These are phyloP conservation scores for Cyprinodon variegatus DNA, from an alignment of 2,113 vertebrate genomes.

Conservation along the genomic window DNA sequence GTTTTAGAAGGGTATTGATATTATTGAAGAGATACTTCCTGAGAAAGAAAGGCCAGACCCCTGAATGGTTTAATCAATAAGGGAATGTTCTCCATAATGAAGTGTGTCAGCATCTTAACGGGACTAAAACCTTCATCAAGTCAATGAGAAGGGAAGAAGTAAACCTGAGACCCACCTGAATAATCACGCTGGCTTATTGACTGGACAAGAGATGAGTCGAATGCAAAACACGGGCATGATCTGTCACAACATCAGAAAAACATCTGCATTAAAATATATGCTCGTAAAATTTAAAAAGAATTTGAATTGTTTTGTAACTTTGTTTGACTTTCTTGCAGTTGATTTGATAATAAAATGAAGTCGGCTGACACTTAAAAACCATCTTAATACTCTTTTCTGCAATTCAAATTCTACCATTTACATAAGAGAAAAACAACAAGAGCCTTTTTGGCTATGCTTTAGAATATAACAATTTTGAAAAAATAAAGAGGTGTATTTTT, in stretches of 20 bases:
- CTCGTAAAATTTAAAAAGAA: not conserved
- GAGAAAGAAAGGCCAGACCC: conserved; percentile 79
- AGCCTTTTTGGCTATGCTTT: not conserved
- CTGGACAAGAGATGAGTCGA: conserved; percentile 50
- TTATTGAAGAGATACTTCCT: conserved; percentile 83
- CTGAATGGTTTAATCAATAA: conserved; percentile 94
- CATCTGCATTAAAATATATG: conserved; percentile 1
- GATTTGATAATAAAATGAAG: not conserved
- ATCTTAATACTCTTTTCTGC: not conserved
- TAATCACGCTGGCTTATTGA: conserved; percentile 77
- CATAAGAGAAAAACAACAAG: not conserved
- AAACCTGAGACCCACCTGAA: conserved; percentile 76
- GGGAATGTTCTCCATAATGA: conserved; percentile 88
- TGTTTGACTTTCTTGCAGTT: not conserved
- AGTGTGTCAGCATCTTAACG: conserved; percentile 93
- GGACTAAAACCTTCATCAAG: conserved; percentile 85
- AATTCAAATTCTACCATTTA: not conserved
- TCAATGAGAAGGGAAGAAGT: conserved; percentile 84
- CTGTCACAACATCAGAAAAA: conserved; percentile 23
- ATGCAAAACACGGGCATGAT: conserved; percentile 60
- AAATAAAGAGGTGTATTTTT: too few species aligned
- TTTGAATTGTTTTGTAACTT: not conserved
- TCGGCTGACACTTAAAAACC: not conserved
- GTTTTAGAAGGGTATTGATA: conserved; percentile 59
- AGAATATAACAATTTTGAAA: too few species aligned